Base-by-base conservation (phyloP, 2,797 vertebrate species). In the Gymnothorax reevesii region DNA sequence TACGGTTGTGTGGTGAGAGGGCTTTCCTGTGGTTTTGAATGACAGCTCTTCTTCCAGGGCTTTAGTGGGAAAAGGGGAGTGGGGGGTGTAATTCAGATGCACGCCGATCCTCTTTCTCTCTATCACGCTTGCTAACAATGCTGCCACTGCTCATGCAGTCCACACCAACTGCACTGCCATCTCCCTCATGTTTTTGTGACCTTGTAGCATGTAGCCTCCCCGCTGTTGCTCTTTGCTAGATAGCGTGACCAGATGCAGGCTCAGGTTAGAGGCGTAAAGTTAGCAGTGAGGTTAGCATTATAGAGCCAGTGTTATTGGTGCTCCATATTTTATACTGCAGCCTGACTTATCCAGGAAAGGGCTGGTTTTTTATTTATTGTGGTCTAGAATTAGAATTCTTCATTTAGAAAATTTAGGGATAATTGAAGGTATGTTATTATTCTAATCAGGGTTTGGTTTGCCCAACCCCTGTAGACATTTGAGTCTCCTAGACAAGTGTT, bases 11-110 rank as follows among this genome's bases (percentile, higher is more conserved):
- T 62, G 66, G 25, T 83, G 12, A 86, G 42, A 12, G 17, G 57
- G 59, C 12, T 64, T 84, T 66, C 52, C 49, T 71, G 84, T 0
- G 84, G 42, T 84, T 84, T 55, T 8, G 64, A 84, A 55, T 83
- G 82, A 60, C 57, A 83, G 82, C 82, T 62, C 62, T 59, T 25
- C 82, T 13, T 49, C 54, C 60, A 73, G 62, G 17, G 27, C 77
- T 83, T 54, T 42, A 57, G 9, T 49, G 42, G 42, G 57, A 22
- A 54, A 62, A 54, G n/a, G 33, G 79, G 54, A 42, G 64, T 9
- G 33, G 33, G 49, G 62, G 62, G 64, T 22, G 25, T 25, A 20
- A 25, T 82, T 75, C 27, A 42, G 2, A 77, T 77, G 83, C 55
- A 60, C 12, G 7, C 49, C 12, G 57, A 33, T 27, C 55, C 15